Evolutionary conservation across 1,140 invertebrate species (phyloP).

Genomic region (Xylocopa sonorina): DNA sequence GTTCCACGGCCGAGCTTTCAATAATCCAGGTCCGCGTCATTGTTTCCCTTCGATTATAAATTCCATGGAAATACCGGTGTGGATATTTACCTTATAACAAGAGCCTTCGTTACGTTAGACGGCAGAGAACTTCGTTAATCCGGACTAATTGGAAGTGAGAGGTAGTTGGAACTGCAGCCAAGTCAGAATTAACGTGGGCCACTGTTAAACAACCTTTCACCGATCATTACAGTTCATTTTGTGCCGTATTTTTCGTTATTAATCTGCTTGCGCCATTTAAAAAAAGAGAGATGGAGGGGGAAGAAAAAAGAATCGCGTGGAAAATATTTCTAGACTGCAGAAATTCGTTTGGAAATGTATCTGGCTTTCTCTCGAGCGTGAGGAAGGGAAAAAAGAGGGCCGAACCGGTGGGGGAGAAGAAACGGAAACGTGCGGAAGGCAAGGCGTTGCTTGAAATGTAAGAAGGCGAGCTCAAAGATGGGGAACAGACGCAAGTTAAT

Average conservation of each 20-base stretch:
- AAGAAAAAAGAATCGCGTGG: too few species aligned
- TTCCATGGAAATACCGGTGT: constrained; percentile 3
- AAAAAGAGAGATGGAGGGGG: background rate
- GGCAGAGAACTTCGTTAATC: constrained; percentile 30
- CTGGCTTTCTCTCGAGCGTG: background rate
- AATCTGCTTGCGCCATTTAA: background rate
- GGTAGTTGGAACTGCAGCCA: constrained; percentile 4
- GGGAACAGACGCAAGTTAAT: constrained; percentile 35
- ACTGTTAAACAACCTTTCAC: background rate
- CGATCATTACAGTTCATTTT: background rate
- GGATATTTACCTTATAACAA: constrained; percentile 32
- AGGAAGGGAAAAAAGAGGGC: constrained; percentile 8
- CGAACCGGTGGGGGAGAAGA: background rate
- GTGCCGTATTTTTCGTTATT: background rate
- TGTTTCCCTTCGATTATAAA: constrained; percentile 34
- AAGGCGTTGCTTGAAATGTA: constrained; percentile 11
- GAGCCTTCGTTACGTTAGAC: constrained; percentile 28
- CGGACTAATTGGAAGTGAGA: constrained; percentile 22
- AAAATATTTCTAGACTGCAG: background rate
- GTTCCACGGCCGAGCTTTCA: background rate
- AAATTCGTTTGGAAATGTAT: background rate
- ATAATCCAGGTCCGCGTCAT: constrained; percentile 23
- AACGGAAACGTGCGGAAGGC: background rate
- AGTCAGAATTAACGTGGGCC: background rate
- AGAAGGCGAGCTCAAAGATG: constrained; percentile 17